These are phyloP conservation scores for Lasioglossum malachurum DNA, from an alignment of 2,888 invertebrate genomes.

Conservation along the genomic window DNA sequence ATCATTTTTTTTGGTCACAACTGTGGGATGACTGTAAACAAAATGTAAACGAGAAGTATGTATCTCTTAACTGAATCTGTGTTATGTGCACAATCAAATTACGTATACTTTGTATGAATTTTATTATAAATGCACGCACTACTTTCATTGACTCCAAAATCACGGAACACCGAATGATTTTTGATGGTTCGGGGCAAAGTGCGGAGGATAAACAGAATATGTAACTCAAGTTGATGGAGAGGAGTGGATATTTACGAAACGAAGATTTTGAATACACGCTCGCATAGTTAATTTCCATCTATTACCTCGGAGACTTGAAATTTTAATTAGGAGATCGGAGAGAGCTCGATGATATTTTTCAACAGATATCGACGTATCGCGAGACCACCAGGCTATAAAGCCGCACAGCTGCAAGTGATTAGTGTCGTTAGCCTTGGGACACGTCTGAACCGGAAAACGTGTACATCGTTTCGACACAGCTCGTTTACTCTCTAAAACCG, in stretches of 20 bases:
- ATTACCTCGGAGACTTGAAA: neutral
- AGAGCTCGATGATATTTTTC: neutral
- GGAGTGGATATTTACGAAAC: neutral
- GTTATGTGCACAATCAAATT: neutral
- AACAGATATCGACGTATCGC: neutral
- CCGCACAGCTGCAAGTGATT: conserved; percentile 4
- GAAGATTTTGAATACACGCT: neutral
- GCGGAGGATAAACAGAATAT: no score
- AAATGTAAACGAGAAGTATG: neutral
- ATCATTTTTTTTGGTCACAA: neutral
- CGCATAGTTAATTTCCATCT: neutral
- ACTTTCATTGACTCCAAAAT: no score
- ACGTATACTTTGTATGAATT: neutral
- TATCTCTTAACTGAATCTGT: neutral
- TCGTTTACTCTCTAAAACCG: neutral
- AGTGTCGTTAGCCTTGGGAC: neutral
- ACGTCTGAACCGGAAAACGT: neutral
- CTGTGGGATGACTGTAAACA: neutral
- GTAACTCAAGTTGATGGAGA: no score
- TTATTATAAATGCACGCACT: no score
- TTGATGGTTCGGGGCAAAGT: neutral
- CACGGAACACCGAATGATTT: neutral
- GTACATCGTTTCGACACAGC: neutral
- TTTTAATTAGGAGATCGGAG: neutral
- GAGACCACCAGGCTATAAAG: neutral